Evolutionary conservation across 2,888 invertebrate species (phyloP), one percentile per base, ranked within the genome.

Genomic region (Morpho helenor): DNA sequence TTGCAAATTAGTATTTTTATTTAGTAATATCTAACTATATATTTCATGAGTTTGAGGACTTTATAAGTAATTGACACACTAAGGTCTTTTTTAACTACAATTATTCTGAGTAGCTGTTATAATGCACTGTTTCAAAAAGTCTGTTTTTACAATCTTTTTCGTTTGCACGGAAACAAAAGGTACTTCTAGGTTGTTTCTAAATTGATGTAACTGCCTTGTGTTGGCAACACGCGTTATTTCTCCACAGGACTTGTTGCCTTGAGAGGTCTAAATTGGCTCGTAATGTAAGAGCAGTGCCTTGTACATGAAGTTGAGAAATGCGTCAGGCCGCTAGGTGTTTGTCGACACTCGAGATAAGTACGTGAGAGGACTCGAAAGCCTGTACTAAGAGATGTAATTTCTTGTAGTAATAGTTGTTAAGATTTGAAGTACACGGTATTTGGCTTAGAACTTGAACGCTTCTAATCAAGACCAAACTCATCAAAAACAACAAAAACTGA

Each of bases 271-370:
- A 57, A 52, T 54, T 54, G 54, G 45, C 56, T 55, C 41, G 64
- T 62, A 62, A 59, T 57, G 62, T 52, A 57, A 31, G 52, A 61
- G 56, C 42, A 57, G 46, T 60, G 61, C 58, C 58, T 60, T 63
- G 65, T 57, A 58, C 56, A 54, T 59, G 61, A 62, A 80, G 80
- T 79, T 84, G 84, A 84, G 83, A 84, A 84, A 85, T 84, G 82
- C 74, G 76, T 68, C 69, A 66, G 68, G 72, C 69, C 45, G 49
- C 49, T 57, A 57, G 61, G 77, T 84, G 81, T 84, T 81, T 80
- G 77, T 71, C 67, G 74, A 77, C 73, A 69, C 69, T 55, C 52
- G 54, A 61, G 55, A 23, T 44, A 46, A 47, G 56, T 52, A 56
- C 58, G 61, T 53, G 57, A 58, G 56, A 58, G 52, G 43, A 23